Evolutionary conservation across 1,140 invertebrate species (phyloP).

Genomic region (Plectrocnemia conspersa): DNA sequence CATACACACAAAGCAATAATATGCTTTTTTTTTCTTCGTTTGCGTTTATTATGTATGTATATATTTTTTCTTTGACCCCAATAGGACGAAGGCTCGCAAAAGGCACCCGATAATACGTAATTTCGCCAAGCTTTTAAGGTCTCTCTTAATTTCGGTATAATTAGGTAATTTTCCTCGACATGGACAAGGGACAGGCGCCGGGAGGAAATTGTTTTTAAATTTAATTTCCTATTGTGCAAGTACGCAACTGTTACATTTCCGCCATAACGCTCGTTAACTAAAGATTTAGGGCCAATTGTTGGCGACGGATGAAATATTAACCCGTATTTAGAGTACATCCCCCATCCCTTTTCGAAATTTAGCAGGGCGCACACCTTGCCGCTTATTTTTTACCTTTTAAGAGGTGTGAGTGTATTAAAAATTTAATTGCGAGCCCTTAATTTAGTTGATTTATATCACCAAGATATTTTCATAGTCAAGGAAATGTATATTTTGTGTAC

Average conservation of each 20-base stretch:
- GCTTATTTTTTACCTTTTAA: no score
- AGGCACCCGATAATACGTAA: constrained; percentile 10
- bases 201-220: constrained; percentile 30
- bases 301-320: constrained; percentile 26
- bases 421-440: no score
- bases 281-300: constrained; percentile 25
- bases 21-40: no score
- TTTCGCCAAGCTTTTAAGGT: constrained; percentile 15
- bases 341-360: no score
- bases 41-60: neutral
- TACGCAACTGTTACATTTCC: constrained; percentile 29
- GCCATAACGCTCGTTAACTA: constrained; percentile 24
- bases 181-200: constrained; percentile 14
- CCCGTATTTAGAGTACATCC: no score
- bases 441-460: no score
- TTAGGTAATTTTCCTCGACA: constrained; percentile 21
- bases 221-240: constrained; percentile 30
- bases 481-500: no score
- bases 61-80: neutral
- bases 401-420: no score
- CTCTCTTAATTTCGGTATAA: constrained; percentile 22
- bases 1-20: no score
- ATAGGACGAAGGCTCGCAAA: constrained; percentile 1
- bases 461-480: no score
- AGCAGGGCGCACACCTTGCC: no score